These are phyloP conservation scores for Mergus octosetaceus DNA, from an alignment of 2,797 vertebrate genomes.

Conservation along the genomic window DNA sequence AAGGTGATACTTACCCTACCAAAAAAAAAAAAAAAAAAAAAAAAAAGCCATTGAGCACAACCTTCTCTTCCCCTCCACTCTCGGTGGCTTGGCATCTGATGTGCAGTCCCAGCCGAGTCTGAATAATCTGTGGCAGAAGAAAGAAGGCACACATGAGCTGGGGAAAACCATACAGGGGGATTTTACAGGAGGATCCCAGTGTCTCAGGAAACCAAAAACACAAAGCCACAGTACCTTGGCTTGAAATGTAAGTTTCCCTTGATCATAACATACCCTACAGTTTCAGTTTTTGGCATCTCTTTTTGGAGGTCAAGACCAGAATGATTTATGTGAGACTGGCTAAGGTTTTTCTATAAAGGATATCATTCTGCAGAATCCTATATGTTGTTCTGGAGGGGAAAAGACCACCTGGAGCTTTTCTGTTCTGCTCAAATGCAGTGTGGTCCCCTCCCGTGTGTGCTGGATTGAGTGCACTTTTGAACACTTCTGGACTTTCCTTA, in stretches of 20 bases:
- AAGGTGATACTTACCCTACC: neutral
- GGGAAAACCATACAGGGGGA: neutral
- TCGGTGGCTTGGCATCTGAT: neutral
- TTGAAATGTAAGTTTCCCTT: neutral
- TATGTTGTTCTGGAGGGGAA: neutral
- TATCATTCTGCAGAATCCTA: neutral
- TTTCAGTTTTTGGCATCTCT: neutral
- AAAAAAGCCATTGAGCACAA: neutral
- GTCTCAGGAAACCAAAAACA: neutral
- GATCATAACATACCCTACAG: neutral
- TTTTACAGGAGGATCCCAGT: neutral
- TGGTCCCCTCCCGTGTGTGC: neutral
- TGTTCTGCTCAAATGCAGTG: neutral
- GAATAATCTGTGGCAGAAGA: neutral
- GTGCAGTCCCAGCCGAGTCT: neutral
- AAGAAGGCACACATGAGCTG: neutral
- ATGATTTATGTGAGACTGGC: neutral
- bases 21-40: neutral
- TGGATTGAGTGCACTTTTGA: neutral
- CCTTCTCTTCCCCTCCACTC: neutral
- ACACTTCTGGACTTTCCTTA: neutral
- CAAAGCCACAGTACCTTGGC: neutral
- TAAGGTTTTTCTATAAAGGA: neutral
- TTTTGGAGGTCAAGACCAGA: neutral
- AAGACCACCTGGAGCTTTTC: neutral